phyloP scores from a whole-genome alignment of 2,797 vertebrate species.

The Acrossocheilus wenchowensis region DNA sequence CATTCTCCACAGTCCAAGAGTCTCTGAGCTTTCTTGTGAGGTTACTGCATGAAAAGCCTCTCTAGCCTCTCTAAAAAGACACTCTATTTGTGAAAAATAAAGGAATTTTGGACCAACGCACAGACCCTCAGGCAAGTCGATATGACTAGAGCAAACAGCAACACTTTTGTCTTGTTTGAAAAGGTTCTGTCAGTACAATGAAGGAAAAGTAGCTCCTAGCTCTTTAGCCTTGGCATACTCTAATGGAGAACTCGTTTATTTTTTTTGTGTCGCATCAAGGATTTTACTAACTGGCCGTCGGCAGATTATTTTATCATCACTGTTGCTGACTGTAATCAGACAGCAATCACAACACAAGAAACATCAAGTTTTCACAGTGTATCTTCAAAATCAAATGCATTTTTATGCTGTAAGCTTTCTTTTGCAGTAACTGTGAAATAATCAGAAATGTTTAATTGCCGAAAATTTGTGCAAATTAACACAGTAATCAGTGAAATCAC shows the following conservation, averaged over 20 bases:
- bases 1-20: slow-evolving; percentile 67
- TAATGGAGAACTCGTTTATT: slow-evolving; percentile 13
- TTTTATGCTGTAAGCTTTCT: not conserved
- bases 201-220: slow-evolving; percentile 66
- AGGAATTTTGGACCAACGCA: slow-evolving; percentile 70
- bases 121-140: slow-evolving; percentile 65
- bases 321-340: slow-evolving; percentile 16
- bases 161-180: slow-evolving; percentile 44
- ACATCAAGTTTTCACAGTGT: not conserved
- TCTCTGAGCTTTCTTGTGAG: slow-evolving; percentile 72
- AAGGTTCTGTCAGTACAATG: slow-evolving; percentile 40
- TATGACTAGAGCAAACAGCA: slow-evolving; percentile 45
- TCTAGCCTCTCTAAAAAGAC: slow-evolving; percentile 71
- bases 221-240: not conserved
- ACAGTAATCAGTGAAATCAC: not conserved
- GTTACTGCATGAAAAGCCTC: slow-evolving; percentile 71
- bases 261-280: not conserved
- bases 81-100: slow-evolving; percentile 73
- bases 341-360: not conserved
- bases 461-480: not conserved
- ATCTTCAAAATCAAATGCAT: not conserved
- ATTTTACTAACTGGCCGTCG: slow-evolving; percentile 8
- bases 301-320: slow-evolving; percentile 2
- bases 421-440: not conserved
- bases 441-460: not conserved